These are phyloP conservation scores for Pachyseris speciosa DNA, from an alignment of 64 coral and sea anemone genomes.

Conservation along the genomic window DNA sequence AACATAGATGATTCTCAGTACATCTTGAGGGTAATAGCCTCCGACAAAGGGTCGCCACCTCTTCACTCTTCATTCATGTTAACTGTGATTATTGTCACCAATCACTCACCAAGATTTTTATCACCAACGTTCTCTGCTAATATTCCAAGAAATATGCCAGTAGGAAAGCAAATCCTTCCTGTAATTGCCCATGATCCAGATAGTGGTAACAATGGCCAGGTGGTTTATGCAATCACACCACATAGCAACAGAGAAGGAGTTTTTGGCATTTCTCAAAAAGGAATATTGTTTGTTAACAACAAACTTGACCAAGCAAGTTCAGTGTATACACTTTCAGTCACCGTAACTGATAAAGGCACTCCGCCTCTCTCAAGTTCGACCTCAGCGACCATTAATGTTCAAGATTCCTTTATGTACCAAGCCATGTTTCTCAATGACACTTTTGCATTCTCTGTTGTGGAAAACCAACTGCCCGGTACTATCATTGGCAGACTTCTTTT, in stretches of 20 bases:
- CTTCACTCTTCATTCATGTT: slow-evolving; percentile 59
- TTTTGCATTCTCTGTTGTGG: slow-evolving; percentile 71
- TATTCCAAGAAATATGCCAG: slow-evolving; percentile 69
- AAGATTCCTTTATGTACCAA: slow-evolving; percentile 76
- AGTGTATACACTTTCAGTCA: slow-evolving; percentile 50
- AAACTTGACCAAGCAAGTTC: slow-evolving; percentile 61
- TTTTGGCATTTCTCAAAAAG: slow-evolving; percentile 80
- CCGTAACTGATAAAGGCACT: slow-evolving; percentile 68
- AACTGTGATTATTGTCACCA: slow-evolving; percentile 64
- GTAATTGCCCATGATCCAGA: slow-evolving; percentile 81
- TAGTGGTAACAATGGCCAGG: slow-evolving; percentile 65
- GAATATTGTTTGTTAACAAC: slow-evolving; percentile 81
- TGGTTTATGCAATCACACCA: slow-evolving; percentile 63
- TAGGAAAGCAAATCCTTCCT: slow-evolving; percentile 67
- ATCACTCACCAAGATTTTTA: slow-evolving; percentile 75
- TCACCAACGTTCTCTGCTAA: slow-evolving; percentile 54
- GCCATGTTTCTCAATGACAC: slow-evolving; percentile 83
- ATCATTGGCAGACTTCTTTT: slow-evolving; percentile 66
- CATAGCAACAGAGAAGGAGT: slow-evolving; percentile 73
- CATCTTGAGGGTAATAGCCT: slow-evolving; percentile 67
- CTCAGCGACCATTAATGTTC: slow-evolving; percentile 64
- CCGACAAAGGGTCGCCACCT: slow-evolving; percentile 78
- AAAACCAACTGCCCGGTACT: slow-evolving; percentile 70
- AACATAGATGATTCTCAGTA: slow-evolving; percentile 57
- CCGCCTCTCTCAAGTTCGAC: slow-evolving; percentile 68